Percentiles rank a stretch among this genome's conserved stretches.
These are phyloP conservation scores for Drosophila miranda DNA, from an alignment of 1,140 invertebrate species.

Conservation along the genomic window DNA sequence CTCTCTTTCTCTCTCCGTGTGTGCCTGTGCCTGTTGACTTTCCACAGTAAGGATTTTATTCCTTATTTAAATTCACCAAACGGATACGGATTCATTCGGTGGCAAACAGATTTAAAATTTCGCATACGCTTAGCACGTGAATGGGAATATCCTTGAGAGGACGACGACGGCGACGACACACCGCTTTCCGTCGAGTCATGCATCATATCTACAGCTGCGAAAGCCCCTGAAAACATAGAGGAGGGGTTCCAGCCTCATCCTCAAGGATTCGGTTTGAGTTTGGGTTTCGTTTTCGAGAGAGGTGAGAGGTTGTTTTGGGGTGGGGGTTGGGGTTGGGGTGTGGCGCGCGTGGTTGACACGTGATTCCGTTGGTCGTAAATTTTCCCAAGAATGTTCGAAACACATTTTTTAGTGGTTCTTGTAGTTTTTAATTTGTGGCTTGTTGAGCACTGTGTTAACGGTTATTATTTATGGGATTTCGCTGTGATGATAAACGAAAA, in stretches of 20 bases:
- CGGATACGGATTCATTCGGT: constrained; percentile 10
- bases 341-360: constrained; percentile 78
- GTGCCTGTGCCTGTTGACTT: constrained; percentile 33
- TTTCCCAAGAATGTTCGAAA: constrained; percentile 44
- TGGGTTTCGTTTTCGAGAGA: constrained; percentile 9
- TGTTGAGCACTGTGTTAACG: constrained; percentile 77
- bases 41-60: constrained; percentile 60
- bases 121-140: constrained; percentile 73
- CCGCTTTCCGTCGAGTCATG: constrained; percentile 75
- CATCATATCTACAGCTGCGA: constrained; percentile 68
- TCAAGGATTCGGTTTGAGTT: background rate
- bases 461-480: constrained; percentile 77
- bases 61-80: constrained; percentile 63
- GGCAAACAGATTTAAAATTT: constrained; percentile 67
- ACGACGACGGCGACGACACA: constrained; percentile 43
- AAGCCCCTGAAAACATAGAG: constrained; percentile 31
- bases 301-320: background rate
- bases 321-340: constrained; percentile 5
- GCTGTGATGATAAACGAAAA: constrained; percentile 49
- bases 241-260: constrained; percentile 13
- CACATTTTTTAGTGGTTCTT: constrained; percentile 73
- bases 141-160: constrained; percentile 38
- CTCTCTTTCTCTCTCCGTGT: background rate
- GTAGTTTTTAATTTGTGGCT: constrained; percentile 81
- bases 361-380: constrained; percentile 81